phyloP scores from a whole-genome alignment of 2,113 vertebrate species.

The Lathamus discolor region DNA sequence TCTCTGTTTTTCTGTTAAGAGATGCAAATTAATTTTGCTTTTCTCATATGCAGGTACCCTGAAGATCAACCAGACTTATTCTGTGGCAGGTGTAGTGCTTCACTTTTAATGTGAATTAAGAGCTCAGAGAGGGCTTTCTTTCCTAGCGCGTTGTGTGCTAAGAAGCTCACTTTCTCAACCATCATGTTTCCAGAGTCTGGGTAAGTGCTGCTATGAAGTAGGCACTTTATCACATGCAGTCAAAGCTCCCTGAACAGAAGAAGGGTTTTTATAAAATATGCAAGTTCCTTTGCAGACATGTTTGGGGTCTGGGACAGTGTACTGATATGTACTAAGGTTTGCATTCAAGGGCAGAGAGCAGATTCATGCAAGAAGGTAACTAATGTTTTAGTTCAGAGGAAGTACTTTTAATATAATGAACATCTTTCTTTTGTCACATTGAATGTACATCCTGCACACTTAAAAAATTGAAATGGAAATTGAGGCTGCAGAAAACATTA shows the following conservation, averaged over 20 bases:
- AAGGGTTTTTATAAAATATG: background rate
- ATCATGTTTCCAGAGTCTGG: background rate
- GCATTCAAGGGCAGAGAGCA: background rate
- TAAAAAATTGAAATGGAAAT: background rate
- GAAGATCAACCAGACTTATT: background rate
- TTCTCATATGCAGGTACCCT: background rate
- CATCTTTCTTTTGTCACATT: background rate
- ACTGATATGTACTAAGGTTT: background rate
- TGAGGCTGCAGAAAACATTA: background rate
- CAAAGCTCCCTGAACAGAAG: background rate
- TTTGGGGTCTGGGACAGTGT: background rate
- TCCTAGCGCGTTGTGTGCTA: background rate
- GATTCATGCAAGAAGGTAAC: background rate
- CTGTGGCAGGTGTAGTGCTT: background rate
- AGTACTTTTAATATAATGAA: background rate
- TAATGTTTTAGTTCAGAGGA: background rate
- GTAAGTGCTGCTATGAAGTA: background rate
- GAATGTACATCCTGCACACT: fast-evolving
- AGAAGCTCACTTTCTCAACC: background rate
- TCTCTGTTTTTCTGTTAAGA: background rate
- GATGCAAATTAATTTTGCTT: background rate
- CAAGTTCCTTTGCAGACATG: background rate
- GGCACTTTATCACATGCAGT: background rate
- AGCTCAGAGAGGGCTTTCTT: background rate
- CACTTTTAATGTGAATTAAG: background rate